Base-by-base conservation (phyloP, 37 sponge, comb jelly and placozoan species). In the Dysidea cf. avara region DNA sequence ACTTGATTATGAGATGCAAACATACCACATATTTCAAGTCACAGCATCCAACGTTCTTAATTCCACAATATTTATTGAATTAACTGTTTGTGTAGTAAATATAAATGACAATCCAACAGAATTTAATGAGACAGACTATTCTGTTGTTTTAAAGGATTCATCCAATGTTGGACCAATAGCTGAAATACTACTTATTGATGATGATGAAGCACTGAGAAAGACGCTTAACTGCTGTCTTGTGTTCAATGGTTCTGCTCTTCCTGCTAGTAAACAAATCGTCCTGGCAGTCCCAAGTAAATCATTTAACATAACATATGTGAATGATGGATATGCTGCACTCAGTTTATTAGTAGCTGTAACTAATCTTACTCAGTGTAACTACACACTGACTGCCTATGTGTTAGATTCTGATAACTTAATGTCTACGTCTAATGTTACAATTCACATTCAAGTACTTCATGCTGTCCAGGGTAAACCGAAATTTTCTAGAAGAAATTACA, bases 41-140 rank as follows among this genome's bases (percentile, higher is more conserved):
- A 3, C 37, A 30, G 86, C 80, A 18, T 68, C 28, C 7, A 86
- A 78, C 49, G 39, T 53, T 21, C 49, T 79, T 22, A 74, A 68
- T 22, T 28, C 54, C 0, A 12, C 26, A 9, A 33, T 73, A 7
- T 20, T 22, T 14, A 67, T 82, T 22, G 25, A 64, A 1, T 22
- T 82, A 5, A 26, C 75, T 28, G 35, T 88, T 24, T 88, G 84
- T 75, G 79, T 75, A 17, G 46, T 30, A 43, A 88, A 88, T 32
- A 20, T 74, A 17, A 83, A 88, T 67, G 89, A 88, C 34, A 79
- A 79, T 37, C 89, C 84, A 32, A 77, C 84, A 28, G n/a, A 57
- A 2, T 83, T 88, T 68, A 56, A 29, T 14, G 33, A 48, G 21
- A 53, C 51, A 24, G 29, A 68, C 7, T 47, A 66, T 14, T 12